A percentile compares a stretch with the other conserved stretches of the same genome.
These are phyloP conservation scores for Synergus gifuensis DNA, from an alignment of 2,888 invertebrate species.

Conservation along the genomic window DNA sequence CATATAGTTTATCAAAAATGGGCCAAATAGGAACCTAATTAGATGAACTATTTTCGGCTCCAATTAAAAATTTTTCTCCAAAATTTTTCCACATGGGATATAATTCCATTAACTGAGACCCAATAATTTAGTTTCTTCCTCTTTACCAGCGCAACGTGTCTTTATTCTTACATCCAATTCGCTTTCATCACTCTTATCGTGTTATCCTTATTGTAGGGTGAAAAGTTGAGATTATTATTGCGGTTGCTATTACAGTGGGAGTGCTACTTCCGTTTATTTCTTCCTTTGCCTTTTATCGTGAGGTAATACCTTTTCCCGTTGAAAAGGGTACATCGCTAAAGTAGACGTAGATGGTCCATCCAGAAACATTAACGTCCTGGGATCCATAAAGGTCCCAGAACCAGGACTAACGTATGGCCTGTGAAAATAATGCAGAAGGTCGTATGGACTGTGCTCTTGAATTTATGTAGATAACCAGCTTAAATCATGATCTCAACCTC, in stretches of 20 bases:
- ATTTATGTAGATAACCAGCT: slow-evolving; percentile 60
- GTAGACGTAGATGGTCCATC: slow-evolving; percentile 62
- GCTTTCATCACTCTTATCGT: slow-evolving; percentile 23
- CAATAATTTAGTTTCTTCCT: background rate
- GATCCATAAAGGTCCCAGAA: slow-evolving; percentile 58
- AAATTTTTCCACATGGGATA: no score
- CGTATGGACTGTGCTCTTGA: slow-evolving; percentile 47
- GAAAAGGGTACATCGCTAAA: slow-evolving; percentile 55
- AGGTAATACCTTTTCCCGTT: slow-evolving; percentile 48
- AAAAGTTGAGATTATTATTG: slow-evolving; percentile 38
- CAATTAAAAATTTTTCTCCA: no score
- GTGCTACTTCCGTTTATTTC: slow-evolving; percentile 34
- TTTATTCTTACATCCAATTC: background rate
- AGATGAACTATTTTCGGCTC: no score
- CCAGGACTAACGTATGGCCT: slow-evolving; percentile 54
- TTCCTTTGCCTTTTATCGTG: slow-evolving; percentile 44
- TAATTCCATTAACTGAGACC: background rate
- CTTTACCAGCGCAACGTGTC: background rate
- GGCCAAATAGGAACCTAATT: no score
- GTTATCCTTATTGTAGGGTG: slow-evolving; percentile 24
- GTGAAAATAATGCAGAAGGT: slow-evolving; percentile 63
- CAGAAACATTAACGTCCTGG: slow-evolving; percentile 64
- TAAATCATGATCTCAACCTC: slow-evolving; percentile 55
- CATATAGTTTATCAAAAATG: no score
- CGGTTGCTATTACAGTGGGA: slow-evolving; percentile 34